Percentiles rank a stretch among this genome's conserved stretches.
Conservation (phyloP, 2,113 vertebrate genomes). For the Callipepla squamata region DNA sequence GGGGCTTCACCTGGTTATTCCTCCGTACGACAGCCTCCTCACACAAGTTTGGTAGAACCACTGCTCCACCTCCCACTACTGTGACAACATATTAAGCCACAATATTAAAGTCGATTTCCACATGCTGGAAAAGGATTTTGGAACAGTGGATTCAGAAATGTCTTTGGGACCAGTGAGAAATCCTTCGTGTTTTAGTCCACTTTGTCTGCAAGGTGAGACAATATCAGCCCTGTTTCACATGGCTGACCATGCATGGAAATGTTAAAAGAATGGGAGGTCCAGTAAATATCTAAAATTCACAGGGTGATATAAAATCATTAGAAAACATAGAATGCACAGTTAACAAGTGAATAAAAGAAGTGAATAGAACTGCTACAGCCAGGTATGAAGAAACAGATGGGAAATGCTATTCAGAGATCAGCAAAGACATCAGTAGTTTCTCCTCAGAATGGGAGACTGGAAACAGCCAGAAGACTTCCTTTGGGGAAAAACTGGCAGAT, state of each 20-base stretch:
- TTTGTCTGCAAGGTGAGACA: background rate
- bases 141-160: background rate
- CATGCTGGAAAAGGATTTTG: background rate
- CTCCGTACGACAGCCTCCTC: fast-evolving
- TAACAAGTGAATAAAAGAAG: background rate
- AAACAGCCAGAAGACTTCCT: background rate
- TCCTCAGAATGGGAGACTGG: background rate
- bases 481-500: background rate
- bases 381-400: background rate
- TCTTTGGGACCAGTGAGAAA: background rate
- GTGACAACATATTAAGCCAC: background rate
- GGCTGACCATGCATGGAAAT: background rate
- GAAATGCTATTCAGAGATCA: background rate
- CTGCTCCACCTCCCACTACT: background rate
- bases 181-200: background rate
- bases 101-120: background rate
- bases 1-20: background rate
- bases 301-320: background rate
- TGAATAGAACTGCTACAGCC: background rate
- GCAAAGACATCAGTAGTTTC: background rate
- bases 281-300: background rate
- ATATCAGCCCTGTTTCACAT: background rate
- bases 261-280: background rate
- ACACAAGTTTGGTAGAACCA: background rate
- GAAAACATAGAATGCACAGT: background rate